Percentiles rank a stretch among this genome's conserved stretches.
Conservation (phyloP, 2,888 invertebrate genomes). For the Hydropsyche betteni region DNA sequence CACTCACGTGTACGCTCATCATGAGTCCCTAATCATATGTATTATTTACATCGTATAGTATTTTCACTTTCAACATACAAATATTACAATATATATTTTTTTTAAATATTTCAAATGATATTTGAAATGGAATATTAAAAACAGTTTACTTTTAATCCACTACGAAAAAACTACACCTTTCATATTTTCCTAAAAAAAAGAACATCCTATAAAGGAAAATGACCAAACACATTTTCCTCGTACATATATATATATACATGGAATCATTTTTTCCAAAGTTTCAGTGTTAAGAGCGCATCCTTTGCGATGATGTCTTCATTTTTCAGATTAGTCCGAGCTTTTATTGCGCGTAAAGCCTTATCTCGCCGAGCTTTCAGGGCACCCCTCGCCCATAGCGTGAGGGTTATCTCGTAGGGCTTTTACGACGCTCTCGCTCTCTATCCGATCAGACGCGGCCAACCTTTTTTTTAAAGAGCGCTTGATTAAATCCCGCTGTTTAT, state of each 20-base stretch:
- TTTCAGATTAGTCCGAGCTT: slow-evolving; percentile 41
- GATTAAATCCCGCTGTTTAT: too few species aligned
- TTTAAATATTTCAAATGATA: too few species aligned
- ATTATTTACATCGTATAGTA: too few species aligned
- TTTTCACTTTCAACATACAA: too few species aligned
- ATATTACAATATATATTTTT: too few species aligned
- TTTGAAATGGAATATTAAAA: too few species aligned
- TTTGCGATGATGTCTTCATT: slow-evolving; percentile 39
- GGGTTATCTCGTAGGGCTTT: slow-evolving; percentile 33
- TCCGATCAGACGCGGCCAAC: slow-evolving; percentile 15
- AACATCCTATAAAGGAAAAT: too few species aligned
- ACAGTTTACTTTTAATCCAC: too few species aligned
- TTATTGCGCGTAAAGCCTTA: slow-evolving; percentile 41
- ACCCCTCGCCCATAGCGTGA: slow-evolving; percentile 32
- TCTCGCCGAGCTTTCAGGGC: slow-evolving; percentile 31
- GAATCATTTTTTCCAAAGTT: background rate
- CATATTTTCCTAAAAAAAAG: too few species aligned
- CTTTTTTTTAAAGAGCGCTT: background rate
- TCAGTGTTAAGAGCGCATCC: background rate
- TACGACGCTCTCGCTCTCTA: slow-evolving; percentile 20
- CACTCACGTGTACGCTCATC: too few species aligned
- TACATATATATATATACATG: background rate
- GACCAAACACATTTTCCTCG: background rate
- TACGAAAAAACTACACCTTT: too few species aligned
- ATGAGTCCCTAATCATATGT: too few species aligned